Evolutionary conservation across 1,140 invertebrate genomes (phyloP).

Genomic region (Heliconius hewitsoni): DNA sequence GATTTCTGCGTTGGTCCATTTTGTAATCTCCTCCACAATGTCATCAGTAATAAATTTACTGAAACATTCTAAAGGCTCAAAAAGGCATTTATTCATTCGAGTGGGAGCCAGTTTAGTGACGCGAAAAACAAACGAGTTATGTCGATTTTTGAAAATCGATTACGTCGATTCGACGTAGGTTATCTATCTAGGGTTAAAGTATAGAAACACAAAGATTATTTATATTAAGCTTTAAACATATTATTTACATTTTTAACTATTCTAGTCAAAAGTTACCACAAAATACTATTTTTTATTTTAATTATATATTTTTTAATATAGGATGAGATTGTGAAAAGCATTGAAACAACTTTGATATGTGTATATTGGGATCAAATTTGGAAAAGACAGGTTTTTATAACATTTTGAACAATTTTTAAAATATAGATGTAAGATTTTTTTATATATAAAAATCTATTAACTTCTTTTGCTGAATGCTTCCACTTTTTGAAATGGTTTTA

Average conservation of each 20-base stretch:
- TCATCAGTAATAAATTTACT: too few species aligned
- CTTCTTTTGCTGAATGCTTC: slow-evolving; percentile 27
- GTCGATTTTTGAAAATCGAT: too few species aligned
- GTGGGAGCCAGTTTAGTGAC: too few species aligned
- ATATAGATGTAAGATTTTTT: slow-evolving; percentile 17
- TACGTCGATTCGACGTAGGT: too few species aligned
- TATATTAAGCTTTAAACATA: slow-evolving; percentile 30
- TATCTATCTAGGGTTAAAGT: too few species aligned
- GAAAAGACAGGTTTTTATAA: slow-evolving; percentile 27
- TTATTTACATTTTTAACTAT: slow-evolving; percentile 17
- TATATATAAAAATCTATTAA: slow-evolving; percentile 8
- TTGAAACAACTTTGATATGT: not conserved
- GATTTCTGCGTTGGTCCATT: too few species aligned
- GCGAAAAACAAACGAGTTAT: too few species aligned
- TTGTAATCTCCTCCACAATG: too few species aligned
- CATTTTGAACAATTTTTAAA: slow-evolving; percentile 30
- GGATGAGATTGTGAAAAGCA: slow-evolving; percentile 1
- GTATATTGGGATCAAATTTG: slow-evolving; percentile 29
- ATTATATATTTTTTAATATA: slow-evolving; percentile 16
- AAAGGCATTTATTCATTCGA: too few species aligned
- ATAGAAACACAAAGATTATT: slow-evolving; percentile 16
- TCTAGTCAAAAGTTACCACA: slow-evolving; percentile 17
- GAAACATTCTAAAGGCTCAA: too few species aligned
- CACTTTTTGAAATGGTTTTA: not conserved
- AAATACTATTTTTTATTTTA: not conserved